These are phyloP conservation scores for Trissoscelio sp. DNA, from an alignment of 2,888 invertebrate species.

Conservation along the genomic window DNA sequence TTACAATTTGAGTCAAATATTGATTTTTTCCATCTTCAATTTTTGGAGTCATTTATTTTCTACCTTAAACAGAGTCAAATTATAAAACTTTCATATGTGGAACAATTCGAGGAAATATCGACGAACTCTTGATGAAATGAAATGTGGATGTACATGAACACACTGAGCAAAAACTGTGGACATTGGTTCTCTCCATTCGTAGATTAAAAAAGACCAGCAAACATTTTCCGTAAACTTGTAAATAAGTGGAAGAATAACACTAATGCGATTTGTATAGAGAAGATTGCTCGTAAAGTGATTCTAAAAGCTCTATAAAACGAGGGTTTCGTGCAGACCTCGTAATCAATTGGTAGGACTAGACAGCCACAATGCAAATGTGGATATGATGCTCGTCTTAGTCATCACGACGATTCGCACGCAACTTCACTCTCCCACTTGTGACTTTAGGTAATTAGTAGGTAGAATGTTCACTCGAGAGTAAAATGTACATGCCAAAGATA, in stretches of 20 bases:
- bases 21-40: too few relatives aligned
- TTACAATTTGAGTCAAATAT: too few relatives aligned
- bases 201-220: slow-evolving; percentile 38
- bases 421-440: slow-evolving; percentile 39
- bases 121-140: slow-evolving; percentile 40
- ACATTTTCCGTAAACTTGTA: slow-evolving; percentile 40
- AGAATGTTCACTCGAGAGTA: slow-evolving; percentile 70
- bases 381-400: slow-evolving; percentile 32
- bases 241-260: slow-evolving; percentile 52
- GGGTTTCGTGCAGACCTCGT: slow-evolving; percentile 65
- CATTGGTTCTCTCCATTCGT: slow-evolving; percentile 34
- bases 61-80: too few relatives aligned
- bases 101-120: slow-evolving; percentile 30
- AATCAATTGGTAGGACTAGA: slow-evolving; percentile 54
- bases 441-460: slow-evolving; percentile 62
- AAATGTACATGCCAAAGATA: slow-evolving; percentile 75
- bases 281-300: slow-evolving; percentile 55
- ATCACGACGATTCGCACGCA: slow-evolving; percentile 23
- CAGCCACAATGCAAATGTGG: slow-evolving; percentile 59
- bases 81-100: too few relatives aligned
- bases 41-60: too few relatives aligned
- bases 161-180: slow-evolving; percentile 46
- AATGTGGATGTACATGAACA: slow-evolving; percentile 38
- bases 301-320: slow-evolving; percentile 64
- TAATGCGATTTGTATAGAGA: slow-evolving; percentile 61